Conservation (phyloP, 2,888 invertebrate species). For the Lepetodrilus schrolli region DNA sequence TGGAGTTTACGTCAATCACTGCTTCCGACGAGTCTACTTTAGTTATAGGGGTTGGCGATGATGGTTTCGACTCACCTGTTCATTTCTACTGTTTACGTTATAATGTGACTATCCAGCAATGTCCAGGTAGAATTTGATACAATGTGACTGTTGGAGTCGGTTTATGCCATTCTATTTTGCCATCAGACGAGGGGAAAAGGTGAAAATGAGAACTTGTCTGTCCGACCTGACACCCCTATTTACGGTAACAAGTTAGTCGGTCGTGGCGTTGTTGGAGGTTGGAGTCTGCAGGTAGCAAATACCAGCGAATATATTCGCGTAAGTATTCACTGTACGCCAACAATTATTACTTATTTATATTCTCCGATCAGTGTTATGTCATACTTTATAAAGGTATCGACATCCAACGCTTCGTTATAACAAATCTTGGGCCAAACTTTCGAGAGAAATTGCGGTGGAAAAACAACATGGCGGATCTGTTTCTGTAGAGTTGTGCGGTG, state of each 20-base stretch:
- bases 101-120: neutral
- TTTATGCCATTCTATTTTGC: neutral
- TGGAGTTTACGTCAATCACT: conserved; percentile 53
- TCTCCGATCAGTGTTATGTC: neutral
- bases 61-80: neutral
- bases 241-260: conserved; percentile 25
- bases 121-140: neutral
- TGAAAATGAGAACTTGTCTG: conserved; percentile 1
- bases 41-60: conserved; percentile 32
- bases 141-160: neutral
- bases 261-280: conserved; percentile 15
- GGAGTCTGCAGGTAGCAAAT: conserved; percentile 24
- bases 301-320: conserved; percentile 35
- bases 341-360: neutral
- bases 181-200: neutral
- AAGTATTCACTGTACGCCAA: conserved; percentile 29
- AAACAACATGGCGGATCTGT: conserved; percentile 45
- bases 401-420: neutral
- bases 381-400: neutral
- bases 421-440: conserved; percentile 29
- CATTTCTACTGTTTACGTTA: neutral
- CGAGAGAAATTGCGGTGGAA: conserved; percentile 32
- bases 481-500: conserved; percentile 30
- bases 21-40: conserved; percentile 31
- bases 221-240: conserved; percentile 26